Conservation (phyloP, 1,140 invertebrate species). For the Drosophila prosaltans region DNA sequence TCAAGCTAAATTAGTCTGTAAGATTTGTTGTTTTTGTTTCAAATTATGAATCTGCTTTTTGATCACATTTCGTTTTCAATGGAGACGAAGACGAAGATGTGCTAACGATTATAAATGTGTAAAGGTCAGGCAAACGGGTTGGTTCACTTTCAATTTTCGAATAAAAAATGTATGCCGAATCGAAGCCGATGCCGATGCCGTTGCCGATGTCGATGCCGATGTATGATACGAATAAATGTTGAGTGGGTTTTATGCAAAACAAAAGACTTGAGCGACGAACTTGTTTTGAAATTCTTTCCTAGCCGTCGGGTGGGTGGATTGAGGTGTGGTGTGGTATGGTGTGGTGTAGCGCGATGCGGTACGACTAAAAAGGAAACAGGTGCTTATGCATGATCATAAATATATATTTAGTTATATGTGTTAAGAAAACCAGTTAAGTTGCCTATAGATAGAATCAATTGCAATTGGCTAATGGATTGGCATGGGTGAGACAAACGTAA, state of each 20-base stretch:
- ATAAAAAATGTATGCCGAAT: slow-evolving; percentile 34
- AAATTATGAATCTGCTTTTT: slow-evolving; percentile 14
- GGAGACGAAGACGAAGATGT: slow-evolving; percentile 50
- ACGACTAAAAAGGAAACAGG: slow-evolving; percentile 55
- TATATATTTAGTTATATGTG: slow-evolving; percentile 20
- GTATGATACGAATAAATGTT: slow-evolving; percentile 45
- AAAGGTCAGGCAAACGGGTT: slow-evolving; percentile 76
- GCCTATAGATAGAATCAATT: slow-evolving; percentile 69
- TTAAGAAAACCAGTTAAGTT: slow-evolving; percentile 50
- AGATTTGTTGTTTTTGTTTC: slow-evolving; percentile 23
- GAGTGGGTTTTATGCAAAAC: slow-evolving; percentile 52
- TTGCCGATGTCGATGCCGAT: slow-evolving; percentile 34
- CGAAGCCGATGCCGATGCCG: slow-evolving; percentile 55
- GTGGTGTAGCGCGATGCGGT: slow-evolving; percentile 3
- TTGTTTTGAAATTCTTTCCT: slow-evolving; percentile 69
- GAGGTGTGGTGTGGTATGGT: background rate
- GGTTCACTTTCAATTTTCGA: slow-evolving; percentile 76
- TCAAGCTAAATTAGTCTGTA: slow-evolving; percentile 20
- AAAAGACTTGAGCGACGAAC: slow-evolving; percentile 69
- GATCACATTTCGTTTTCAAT: slow-evolving; percentile 12
- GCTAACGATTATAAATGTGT: slow-evolving; percentile 77
- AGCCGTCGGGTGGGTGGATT: slow-evolving; percentile 9
- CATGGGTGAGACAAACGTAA: slow-evolving; percentile 23
- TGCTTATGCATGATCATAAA: slow-evolving; percentile 71
- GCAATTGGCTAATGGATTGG: slow-evolving; percentile 62